Evolutionary conservation across 2,888 invertebrate genomes (phyloP).

Genomic region (Pandemis heparana): DNA sequence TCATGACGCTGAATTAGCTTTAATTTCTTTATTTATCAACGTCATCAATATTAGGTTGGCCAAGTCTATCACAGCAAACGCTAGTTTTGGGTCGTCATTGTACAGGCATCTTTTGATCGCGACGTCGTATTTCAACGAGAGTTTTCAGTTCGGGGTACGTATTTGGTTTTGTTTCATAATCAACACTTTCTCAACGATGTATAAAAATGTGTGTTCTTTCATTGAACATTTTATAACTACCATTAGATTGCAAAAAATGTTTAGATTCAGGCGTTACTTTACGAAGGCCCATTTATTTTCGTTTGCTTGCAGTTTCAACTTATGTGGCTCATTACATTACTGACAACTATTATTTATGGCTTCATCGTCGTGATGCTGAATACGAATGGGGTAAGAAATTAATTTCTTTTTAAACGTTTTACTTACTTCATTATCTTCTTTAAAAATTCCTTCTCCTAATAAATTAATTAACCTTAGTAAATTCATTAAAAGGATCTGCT

Average conservation of each 20-base stretch:
- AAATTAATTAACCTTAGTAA: too few relatives aligned
- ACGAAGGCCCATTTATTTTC: too few relatives aligned
- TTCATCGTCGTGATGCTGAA: conserved; percentile 54
- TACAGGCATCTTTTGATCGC: conserved; percentile 65
- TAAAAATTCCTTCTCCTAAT: not conserved
- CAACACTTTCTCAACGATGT: too few relatives aligned
- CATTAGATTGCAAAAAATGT: too few relatives aligned
- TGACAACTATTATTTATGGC: conserved; percentile 59
- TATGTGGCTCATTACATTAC: conserved; percentile 53
- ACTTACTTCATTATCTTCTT: not conserved
- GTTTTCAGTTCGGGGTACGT: conserved; percentile 59
- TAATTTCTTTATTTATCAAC: conserved; percentile 61
- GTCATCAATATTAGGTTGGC: conserved; percentile 62
- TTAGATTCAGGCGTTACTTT: too few relatives aligned
- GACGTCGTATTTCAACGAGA: conserved; percentile 62
- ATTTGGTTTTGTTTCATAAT: not conserved
- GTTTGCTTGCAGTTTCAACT: conserved; percentile 57
- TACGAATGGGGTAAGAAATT: conserved; percentile 51
- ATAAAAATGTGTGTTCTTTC: too few relatives aligned
- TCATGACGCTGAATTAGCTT: conserved; percentile 65
- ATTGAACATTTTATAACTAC: too few relatives aligned
- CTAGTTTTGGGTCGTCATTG: conserved; percentile 56
- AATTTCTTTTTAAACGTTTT: too few relatives aligned
- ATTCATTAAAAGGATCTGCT: too few relatives aligned
- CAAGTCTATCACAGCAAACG: conserved; percentile 50